phyloP scores from a whole-genome alignment of 92 coral and sea anemone genomes.

The Galaxea fascicularis region DNA sequence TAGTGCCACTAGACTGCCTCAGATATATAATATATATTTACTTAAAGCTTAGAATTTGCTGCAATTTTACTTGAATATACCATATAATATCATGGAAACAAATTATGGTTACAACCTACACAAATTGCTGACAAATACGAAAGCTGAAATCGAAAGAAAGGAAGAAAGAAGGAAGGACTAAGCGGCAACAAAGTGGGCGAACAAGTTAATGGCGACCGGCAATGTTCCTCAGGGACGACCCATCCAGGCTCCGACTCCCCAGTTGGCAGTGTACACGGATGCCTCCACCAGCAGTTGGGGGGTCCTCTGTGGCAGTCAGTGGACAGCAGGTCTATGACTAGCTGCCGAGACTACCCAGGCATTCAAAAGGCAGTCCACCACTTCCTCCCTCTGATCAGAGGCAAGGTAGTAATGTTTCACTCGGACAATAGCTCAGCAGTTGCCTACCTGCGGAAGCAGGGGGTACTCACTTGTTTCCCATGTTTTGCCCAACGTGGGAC shows the following conservation, averaged over 20 bases:
- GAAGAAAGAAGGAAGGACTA: too few relatives aligned
- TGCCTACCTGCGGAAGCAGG: constrained; percentile 32
- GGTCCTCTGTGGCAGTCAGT: constrained; percentile 15
- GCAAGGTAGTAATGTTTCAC: constrained; percentile 36
- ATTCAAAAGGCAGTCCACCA: constrained; percentile 15
- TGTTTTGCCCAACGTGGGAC: too few relatives aligned
- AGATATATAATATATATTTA: too few relatives aligned
- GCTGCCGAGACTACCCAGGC: not conserved
- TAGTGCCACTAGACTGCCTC: constrained; percentile 34
- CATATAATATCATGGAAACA: too few relatives aligned
- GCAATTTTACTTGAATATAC: constrained; percentile 42
- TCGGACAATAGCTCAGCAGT: constrained; percentile 53
- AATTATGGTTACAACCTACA: constrained; percentile 19
- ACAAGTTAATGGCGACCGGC: too few relatives aligned
- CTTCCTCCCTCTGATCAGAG: constrained; percentile 22
- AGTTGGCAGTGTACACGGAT: constrained; percentile 15
- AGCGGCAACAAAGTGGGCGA: too few relatives aligned
- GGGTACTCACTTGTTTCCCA: too few relatives aligned
- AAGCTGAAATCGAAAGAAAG: constrained; percentile 33
- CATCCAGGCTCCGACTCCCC: not conserved
- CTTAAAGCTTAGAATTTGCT: too few relatives aligned
- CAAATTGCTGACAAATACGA: not conserved
- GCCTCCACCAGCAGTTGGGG: constrained; percentile 34
- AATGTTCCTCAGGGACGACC: constrained; percentile 22
- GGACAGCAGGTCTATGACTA: not conserved